Percentiles rank a stretch among this genome's conserved stretches.
phyloP scores from a whole-genome alignment of 2,797 vertebrate genomes.

The Corythornis leucogaster region DNA sequence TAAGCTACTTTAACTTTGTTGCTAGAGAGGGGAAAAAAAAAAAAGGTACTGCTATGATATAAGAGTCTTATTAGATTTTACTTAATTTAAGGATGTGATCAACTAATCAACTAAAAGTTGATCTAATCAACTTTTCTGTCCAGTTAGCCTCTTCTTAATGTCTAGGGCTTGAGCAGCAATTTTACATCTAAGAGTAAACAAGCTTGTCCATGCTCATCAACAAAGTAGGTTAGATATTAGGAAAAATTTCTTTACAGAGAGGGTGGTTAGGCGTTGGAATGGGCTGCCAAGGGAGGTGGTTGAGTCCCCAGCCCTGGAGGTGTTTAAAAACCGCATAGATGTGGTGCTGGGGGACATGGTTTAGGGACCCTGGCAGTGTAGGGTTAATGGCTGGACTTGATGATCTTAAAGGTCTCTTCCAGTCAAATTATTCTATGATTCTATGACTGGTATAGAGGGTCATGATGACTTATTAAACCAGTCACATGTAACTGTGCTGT shows the following conservation, averaged over 20 bases:
- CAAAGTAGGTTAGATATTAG: background rate
- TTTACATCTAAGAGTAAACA: background rate
- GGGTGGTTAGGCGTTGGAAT: too few species aligned
- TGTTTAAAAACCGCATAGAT: too few species aligned
- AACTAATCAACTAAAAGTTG: background rate
- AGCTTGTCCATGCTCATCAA: background rate
- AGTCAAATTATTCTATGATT: too few species aligned
- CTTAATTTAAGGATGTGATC: background rate
- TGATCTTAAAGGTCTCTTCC: too few species aligned
- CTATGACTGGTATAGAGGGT: background rate
- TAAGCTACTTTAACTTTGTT: background rate
- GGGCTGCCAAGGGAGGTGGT: too few species aligned
- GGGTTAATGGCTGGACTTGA: too few species aligned
- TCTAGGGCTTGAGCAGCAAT: fast-evolving
- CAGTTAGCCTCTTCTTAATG: background rate
- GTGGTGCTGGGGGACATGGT: too few species aligned
- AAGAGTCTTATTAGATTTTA: background rate
- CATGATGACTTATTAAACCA: background rate
- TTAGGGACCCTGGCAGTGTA: too few species aligned
- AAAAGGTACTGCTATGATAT: background rate
- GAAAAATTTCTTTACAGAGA: too few species aligned
- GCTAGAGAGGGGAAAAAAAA: fast-evolving
- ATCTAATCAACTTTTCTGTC: background rate
- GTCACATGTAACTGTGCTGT: background rate
- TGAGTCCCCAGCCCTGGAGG: too few species aligned